Conservation (phyloP, 1,140 invertebrate genomes). For the Cyclina sinensis region DNA sequence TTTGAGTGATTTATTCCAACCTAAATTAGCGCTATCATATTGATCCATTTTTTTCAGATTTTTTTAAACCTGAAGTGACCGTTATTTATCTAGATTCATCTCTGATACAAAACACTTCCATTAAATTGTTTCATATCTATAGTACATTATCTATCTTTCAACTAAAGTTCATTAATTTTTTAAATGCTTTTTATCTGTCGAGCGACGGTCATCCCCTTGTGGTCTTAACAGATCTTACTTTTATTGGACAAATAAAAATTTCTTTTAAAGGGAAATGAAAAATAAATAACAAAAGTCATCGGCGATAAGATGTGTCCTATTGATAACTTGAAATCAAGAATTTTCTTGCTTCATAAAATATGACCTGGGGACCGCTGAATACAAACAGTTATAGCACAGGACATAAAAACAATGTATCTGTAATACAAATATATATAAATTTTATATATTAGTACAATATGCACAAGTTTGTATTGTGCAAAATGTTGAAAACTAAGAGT, state of each 20-base stretch:
- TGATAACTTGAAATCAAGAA: background rate
- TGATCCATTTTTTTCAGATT: no score
- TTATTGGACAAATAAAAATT: constrained; percentile 2
- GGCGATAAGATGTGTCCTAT: background rate
- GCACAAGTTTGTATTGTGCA: no score
- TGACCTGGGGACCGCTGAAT: background rate
- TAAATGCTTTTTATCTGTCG: background rate
- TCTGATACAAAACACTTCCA: background rate
- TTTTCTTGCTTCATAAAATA: background rate
- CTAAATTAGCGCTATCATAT: no score
- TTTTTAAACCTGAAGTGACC: constrained; percentile 1
- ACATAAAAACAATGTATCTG: no score
- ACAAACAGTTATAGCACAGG: no score
- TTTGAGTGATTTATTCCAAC: no score
- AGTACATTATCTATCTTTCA: background rate
- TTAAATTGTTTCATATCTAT: constrained; percentile 4
- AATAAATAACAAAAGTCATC: constrained; percentile 25
- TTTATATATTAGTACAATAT: no score
- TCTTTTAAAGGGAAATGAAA: background rate
- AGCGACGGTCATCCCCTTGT: background rate
- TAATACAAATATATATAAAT: no score
- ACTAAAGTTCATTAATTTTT: constrained; percentile 5
- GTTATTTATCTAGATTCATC: background rate
- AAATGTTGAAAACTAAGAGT: no score
- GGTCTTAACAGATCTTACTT: background rate